Percentiles rank a stretch among this genome's conserved stretches.
phyloP scores from a whole-genome alignment of 2,888 invertebrate genomes.

The Exephanes ischioxanthus region DNA sequence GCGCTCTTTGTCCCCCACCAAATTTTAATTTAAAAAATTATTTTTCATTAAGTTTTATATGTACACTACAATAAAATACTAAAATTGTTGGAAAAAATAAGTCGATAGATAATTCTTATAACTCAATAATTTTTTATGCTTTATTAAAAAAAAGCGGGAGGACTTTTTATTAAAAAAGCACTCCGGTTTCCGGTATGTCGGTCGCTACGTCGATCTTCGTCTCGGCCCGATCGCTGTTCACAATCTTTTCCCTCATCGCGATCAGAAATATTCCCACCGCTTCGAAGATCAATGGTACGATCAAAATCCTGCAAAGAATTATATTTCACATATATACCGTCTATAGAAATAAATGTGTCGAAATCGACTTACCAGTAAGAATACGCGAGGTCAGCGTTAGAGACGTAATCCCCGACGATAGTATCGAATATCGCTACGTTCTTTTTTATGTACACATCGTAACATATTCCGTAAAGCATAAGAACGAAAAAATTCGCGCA shows the following conservation, averaged over 20 bases:
- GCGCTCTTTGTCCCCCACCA: conserved; percentile 27
- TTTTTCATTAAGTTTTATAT: too few species aligned
- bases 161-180: conserved; percentile 42
- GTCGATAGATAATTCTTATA: too few species aligned
- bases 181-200: conserved; percentile 52
- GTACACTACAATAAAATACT: too few species aligned
- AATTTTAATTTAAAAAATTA: conserved; percentile 25
- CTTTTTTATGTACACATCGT: conserved; percentile 62
- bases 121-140: too few species aligned
- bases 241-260: conserved; percentile 49
- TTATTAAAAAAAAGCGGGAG: neutral
- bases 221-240: conserved; percentile 51
- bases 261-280: conserved; percentile 58
- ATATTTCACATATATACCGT: neutral
- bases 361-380: conserved; percentile 70
- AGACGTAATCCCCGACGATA: conserved; percentile 70
- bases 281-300: conserved; percentile 39
- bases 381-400: conserved; percentile 66
- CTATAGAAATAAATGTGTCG: neutral
- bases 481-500: conserved; percentile 67
- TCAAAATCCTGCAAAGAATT: conserved; percentile 46
- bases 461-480: conserved; percentile 69
- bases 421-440: conserved; percentile 73
- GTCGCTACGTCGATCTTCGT: conserved; percentile 51
- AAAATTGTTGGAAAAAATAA: too few species aligned